These are phyloP conservation scores for Oreochromis aureus DNA, from an alignment of 2,113 vertebrate species.

Conservation along the genomic window DNA sequence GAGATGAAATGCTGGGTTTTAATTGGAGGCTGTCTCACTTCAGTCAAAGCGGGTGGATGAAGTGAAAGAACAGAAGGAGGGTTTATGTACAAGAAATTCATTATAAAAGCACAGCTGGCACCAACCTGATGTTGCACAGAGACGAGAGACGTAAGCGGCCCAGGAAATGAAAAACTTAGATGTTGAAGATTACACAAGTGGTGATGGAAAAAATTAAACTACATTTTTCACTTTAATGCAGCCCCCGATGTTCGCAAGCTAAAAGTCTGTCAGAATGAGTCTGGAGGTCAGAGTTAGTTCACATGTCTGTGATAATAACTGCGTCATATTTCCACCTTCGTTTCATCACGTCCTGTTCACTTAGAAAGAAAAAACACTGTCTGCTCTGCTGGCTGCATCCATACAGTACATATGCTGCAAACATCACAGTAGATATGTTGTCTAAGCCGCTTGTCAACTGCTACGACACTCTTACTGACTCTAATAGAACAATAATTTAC, in stretches of 20 bases:
- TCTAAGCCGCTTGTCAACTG: background rate
- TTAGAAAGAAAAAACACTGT: background rate
- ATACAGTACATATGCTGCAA: no score
- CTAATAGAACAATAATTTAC: background rate
- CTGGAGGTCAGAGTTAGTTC: background rate
- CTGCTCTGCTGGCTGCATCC: background rate
- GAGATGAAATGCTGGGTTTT: slow-evolving; percentile 5
- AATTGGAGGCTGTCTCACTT: background rate
- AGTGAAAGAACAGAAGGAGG: background rate
- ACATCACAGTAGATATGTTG: fast-evolving
- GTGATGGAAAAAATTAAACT: background rate
- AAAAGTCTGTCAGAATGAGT: background rate
- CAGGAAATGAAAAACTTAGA: background rate
- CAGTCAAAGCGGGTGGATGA: background rate
- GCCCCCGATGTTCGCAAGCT: background rate
- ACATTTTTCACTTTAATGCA: background rate
- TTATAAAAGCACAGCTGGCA: background rate
- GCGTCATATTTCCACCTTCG: background rate
- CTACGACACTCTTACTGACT: background rate
- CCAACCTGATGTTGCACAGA: background rate
- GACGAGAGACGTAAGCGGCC: background rate
- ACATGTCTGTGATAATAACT: background rate
- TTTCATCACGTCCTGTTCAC: background rate
- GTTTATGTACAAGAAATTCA: background rate
- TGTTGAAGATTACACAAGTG: background rate